Evolutionary conservation across 2,797 vertebrate genomes (phyloP).

Genomic region (Chromobotia macracanthus): DNA sequence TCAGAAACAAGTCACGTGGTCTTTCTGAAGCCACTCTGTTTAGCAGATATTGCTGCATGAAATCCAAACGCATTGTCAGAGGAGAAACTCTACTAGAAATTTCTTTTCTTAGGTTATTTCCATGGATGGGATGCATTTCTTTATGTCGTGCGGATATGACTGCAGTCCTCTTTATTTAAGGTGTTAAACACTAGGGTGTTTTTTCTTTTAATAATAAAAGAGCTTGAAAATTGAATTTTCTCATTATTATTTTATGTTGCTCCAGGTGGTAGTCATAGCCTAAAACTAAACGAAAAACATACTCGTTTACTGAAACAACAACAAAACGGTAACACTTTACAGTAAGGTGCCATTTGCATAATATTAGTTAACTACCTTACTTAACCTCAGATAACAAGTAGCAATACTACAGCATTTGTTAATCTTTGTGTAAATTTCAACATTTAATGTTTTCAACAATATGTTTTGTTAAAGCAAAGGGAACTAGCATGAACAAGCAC

Average conservation of each 20-base stretch:
- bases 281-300: not conserved
- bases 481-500: no score
- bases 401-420: no score
- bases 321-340: no score
- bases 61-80: constrained; percentile 11
- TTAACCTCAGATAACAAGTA: no score
- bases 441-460: no score
- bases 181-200: not conserved
- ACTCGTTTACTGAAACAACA: not conserved
- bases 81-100: not conserved
- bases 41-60: not conserved
- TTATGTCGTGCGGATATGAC: constrained; percentile 19
- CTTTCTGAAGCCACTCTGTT: not conserved
- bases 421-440: no score
- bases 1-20: not conserved
- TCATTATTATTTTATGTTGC: constrained; percentile 3
- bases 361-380: no score
- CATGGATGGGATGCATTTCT: constrained; percentile 2
- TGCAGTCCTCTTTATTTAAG: constrained; percentile 1
- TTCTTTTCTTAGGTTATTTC: not conserved
- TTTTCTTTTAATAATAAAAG: constrained; percentile 48
- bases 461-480: no score
- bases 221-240: constrained; percentile 7
- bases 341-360: no score
- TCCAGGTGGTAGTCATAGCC: not conserved